Percentiles rank a stretch among this genome's conserved stretches.
Conservation (phyloP, 2,113 vertebrate species). For the Forbesichthys agassizii region DNA sequence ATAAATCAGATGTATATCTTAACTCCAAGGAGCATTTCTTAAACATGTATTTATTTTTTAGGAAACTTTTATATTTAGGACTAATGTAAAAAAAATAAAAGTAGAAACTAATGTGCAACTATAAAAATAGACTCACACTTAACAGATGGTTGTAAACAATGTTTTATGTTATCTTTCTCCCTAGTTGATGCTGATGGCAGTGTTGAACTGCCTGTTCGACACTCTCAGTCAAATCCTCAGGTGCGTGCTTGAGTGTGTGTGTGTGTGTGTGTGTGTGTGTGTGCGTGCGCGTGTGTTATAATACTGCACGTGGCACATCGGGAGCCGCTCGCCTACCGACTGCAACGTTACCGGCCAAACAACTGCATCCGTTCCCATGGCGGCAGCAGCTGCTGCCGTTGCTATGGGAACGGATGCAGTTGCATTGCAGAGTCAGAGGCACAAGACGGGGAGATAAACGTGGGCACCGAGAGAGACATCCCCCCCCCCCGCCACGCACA, state of each 20-base stretch:
- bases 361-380: constrained; percentile 36
- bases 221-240: constrained; percentile 81
- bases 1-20: too few species aligned
- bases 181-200: constrained; percentile 84
- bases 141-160: background rate
- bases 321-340: constrained; percentile 19
- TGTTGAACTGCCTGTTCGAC: constrained; percentile 84
- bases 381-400: constrained; percentile 42
- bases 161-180: constrained; percentile 10
- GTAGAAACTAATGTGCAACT: too few species aligned
- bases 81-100: too few species aligned
- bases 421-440: constrained; percentile 26
- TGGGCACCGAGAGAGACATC: background rate
- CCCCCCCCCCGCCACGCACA: background rate
- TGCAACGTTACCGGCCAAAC: constrained; percentile 29
- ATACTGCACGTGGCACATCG: background rate
- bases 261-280: constrained; percentile 5
- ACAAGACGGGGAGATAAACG: constrained; percentile 10
- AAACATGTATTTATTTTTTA: too few species aligned
- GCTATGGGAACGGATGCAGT: constrained; percentile 57
- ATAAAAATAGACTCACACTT: too few species aligned
- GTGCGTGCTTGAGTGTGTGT: constrained; percentile 56
- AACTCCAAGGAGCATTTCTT: too few species aligned
- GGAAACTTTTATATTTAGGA: too few species aligned
- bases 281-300: constrained; percentile 4